A percentile compares a stretch with the other conserved stretches of the same genome.
phyloP scores from a whole-genome alignment of 2,888 invertebrate species.

The Dynastes maya region DNA sequence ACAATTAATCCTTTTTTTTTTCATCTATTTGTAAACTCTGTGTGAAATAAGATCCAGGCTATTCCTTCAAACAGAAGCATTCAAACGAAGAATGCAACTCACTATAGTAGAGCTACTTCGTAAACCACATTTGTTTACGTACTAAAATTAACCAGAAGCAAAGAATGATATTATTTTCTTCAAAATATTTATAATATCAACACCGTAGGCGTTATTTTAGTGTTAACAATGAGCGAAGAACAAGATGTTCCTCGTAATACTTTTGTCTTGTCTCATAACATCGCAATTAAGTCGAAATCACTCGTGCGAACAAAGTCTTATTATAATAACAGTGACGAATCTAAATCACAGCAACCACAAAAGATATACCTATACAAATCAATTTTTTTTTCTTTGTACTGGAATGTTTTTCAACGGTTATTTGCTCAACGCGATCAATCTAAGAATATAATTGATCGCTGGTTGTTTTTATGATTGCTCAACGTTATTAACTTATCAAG shows the following conservation, averaged over 20 bases:
- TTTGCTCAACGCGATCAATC: not conserved
- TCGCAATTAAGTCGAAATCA: conserved; percentile 4
- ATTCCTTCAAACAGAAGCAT: too few species aligned
- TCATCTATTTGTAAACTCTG: too few species aligned
- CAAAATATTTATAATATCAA: conserved; percentile 24
- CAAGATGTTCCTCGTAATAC: not conserved
- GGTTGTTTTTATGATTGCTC: not conserved
- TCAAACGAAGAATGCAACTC: not conserved
- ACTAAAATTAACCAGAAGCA: not conserved
- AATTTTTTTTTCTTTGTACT: not conserved
- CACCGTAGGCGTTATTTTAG: conserved; percentile 14
- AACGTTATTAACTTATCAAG: not conserved
- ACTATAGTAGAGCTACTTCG: not conserved
- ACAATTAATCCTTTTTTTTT: too few species aligned
- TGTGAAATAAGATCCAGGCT: too few species aligned
- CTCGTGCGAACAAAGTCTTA: not conserved
- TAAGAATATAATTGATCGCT: conserved; percentile 4
- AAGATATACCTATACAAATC: conserved; percentile 4
- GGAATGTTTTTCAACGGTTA: not conserved
- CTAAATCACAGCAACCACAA: conserved; percentile 7
- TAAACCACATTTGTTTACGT: not conserved
- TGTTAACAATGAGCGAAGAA: not conserved
- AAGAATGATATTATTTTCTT: conserved; percentile 26
- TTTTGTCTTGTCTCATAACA: not conserved
- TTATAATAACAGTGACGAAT: conserved; percentile 9